A percentile compares a stretch with the other conserved stretches of the same genome.
These are phyloP conservation scores for Philhelius pedissequus DNA, from an alignment of 2,888 invertebrate species.

Conservation along the genomic window DNA sequence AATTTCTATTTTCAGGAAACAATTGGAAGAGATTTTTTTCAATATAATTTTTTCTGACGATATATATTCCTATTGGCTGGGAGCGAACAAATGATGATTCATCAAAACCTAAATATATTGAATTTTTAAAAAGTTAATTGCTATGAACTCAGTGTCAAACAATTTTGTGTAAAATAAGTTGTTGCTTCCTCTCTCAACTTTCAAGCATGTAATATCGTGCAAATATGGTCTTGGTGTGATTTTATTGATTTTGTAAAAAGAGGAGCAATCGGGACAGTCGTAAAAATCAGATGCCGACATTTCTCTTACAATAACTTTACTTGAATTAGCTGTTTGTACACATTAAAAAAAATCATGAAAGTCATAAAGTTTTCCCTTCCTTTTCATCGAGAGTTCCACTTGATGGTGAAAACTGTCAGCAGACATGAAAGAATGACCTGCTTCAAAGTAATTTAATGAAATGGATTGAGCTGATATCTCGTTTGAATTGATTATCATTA, in stretches of 20 bases:
- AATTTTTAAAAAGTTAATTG: not conserved
- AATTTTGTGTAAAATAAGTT: not conserved
- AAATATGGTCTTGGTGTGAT: no score
- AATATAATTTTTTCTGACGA: not conserved
- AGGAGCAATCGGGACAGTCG: not conserved
- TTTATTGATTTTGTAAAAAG: conserved; percentile 16
- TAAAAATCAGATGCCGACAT: not conserved
- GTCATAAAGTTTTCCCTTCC: not conserved
- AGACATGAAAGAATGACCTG: no score
- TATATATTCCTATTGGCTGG: no score
- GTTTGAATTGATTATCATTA: not conserved
- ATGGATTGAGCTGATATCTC: not conserved
- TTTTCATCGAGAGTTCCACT: conserved; percentile 16
- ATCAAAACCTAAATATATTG: not conserved
- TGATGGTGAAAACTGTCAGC: no score
- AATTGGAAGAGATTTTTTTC: not conserved
- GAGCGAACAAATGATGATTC: conserved; percentile 1
- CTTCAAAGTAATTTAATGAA: not conserved
- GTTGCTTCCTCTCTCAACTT: conserved; percentile 10
- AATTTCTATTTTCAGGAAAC: not conserved
- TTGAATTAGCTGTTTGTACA: not conserved
- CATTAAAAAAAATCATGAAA: conserved; percentile 18
- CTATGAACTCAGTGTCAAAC: not conserved
- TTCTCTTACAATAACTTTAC: not conserved
- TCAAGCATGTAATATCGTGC: not conserved